phyloP scores from a whole-genome alignment of 1,140 invertebrate species.

The Manduca sexta region DNA sequence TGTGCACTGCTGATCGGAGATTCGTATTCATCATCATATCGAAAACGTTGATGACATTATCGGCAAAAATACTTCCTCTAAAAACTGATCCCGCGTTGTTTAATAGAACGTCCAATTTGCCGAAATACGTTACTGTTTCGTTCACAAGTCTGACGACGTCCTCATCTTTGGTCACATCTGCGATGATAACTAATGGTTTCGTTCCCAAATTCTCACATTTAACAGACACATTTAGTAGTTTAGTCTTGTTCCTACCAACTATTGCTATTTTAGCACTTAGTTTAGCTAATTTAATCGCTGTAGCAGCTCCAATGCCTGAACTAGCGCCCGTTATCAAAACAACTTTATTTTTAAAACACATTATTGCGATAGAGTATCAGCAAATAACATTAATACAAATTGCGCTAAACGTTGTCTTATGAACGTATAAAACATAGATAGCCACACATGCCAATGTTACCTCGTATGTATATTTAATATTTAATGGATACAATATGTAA shows the following conservation, averaged over 20 bases:
- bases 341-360: constrained; percentile 67
- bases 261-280: constrained; percentile 79
- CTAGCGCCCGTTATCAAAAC: constrained; percentile 83
- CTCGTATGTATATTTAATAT: no score
- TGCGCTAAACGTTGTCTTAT: no score
- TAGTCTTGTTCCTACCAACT: constrained; percentile 80
- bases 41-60: background rate
- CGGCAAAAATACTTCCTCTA: constrained; percentile 71
- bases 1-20: constrained; percentile 2
- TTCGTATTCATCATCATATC: constrained; percentile 6
- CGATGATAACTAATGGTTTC: constrained; percentile 69
- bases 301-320: constrained; percentile 86
- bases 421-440: no score
- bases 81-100: constrained; percentile 84
- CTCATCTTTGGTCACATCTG: constrained; percentile 76
- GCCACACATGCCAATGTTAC: no score
- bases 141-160: constrained; percentile 75
- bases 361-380: no score
- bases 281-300: constrained; percentile 80
- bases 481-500: no score
- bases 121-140: constrained; percentile 72
- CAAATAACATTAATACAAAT: no score
- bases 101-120: constrained; percentile 77
- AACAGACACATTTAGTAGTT: constrained; percentile 65
- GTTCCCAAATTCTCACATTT: constrained; percentile 69